Base-by-base conservation (phyloP, 2,113 vertebrate genomes). In the Carassius gibelio region DNA sequence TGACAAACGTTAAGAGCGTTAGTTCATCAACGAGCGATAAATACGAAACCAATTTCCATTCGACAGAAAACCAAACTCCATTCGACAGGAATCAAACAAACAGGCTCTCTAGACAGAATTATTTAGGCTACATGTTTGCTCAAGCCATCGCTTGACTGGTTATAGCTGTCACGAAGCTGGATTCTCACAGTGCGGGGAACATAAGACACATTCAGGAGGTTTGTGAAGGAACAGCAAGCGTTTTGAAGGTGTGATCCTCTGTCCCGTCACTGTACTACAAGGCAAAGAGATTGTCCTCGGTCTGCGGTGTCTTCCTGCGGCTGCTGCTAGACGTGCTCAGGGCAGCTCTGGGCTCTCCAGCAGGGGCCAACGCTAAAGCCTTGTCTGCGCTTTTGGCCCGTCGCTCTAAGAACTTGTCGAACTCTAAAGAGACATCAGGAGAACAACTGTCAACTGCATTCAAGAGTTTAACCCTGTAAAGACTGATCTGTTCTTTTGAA, bases 391-490 rank as follows among this genome's bases (percentile, higher is more conserved):
- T 95, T 92, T 97, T 99, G 81, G 97, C 97, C 91, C 98, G 93
- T 91, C 99, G 98, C 94, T 98, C 97, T 85, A 99, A 93, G 90
- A 99, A 99, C 89, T 97, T 98, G 92, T 99, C 97, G 59, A 99
- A 99, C 84, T 99, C 98, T 99, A 52, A 50, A 45, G 21, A 21
- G 14, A 69, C 50, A 82, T 26, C 11, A 62, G 68, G 17, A 38
- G 57, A 77, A 17, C 11, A 75, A 21, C 55, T 3, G 55, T 59
- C 19, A 57, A 19, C 55, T 19, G 17, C 55, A 59, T 59, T 59
- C 55, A 21, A 8, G 17, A 59, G 55, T 3, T 57, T 21, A 57
- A 19, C 4, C 15, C 5, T 19, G 17, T 7, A 57, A 19, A 38
- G 38, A 38, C 38, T 6, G 17, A 48, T 48, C 9, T 48, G 8